Evolutionary conservation across 2,797 vertebrate genomes (phyloP), one percentile per base, ranked within the genome.

Genomic region (Microctenopoma lineatum): DNA sequence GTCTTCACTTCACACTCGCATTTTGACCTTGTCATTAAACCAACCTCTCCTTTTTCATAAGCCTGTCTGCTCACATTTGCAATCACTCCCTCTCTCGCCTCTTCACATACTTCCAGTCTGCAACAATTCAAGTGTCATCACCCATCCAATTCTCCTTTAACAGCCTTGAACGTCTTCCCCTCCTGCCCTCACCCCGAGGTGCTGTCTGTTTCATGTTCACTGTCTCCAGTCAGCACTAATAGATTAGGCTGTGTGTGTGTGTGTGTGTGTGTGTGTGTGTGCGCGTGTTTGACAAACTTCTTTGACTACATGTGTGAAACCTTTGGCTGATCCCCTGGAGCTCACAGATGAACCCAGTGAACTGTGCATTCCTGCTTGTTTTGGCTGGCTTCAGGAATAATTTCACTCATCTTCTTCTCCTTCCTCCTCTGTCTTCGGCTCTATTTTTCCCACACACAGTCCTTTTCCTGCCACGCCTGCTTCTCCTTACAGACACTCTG

Each of bases 101-200:
- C 66, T 73, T 66, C 71, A 71, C 77, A 74, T 46, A 12, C 61
- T 62, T 66, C 57, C 47, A 55, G 26, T 64, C 65, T 57, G 56
- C 72, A 81, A 76, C 81, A 76, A 69, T 81, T 81, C 57, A 80
- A 70, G 46, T 81, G 72, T 81, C 84, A 79, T 87, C 79, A 53
- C 52, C 51, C 64, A 47, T 69, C 73, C 63, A 75, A 39, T 85
- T 78, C 62, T 68, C 60, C 66, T 65, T 57, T 77, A 81, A 77
- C 73, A 77, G 79, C 81, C 54, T 66, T 59, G 29, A 79, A 76
- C 44, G 5, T 66, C 52, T 70, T 55, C 34, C 55, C 59, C 64
- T 58, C 45, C 16, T 3, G 5, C 48, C 60, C 52, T 75, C 71
- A 59, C 73, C 73, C 70, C 11, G 62, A 78, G 65, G 69, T 60